Conservation (phyloP, 1,140 invertebrate genomes). For the Pseudomyrmex pallidus region DNA sequence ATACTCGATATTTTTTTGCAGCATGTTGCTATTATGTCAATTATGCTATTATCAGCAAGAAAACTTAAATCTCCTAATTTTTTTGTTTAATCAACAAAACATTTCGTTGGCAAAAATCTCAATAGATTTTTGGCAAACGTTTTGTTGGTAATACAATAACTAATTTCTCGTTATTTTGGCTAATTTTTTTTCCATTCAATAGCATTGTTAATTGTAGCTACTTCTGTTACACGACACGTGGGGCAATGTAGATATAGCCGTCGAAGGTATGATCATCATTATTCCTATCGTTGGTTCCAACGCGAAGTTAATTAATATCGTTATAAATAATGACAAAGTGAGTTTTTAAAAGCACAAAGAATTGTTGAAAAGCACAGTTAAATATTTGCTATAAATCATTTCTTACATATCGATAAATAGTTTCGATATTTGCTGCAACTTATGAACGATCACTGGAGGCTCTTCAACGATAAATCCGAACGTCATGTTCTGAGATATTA, state of each 20-base stretch:
- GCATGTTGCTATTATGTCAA: too few relatives aligned
- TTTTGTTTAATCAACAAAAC: too few relatives aligned
- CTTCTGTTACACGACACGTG: constrained; percentile 10
- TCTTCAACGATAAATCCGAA: constrained; percentile 11
- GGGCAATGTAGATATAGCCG: not conserved
- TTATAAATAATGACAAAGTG: constrained; percentile 27
- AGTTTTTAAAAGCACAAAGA: constrained; percentile 1
- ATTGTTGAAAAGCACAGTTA: too few relatives aligned
- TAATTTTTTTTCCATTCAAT: too few relatives aligned
- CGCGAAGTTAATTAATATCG: constrained; percentile 17
- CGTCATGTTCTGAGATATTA: constrained; percentile 22
- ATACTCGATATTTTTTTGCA: too few relatives aligned
- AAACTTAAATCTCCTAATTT: too few relatives aligned
- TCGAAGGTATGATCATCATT: not conserved
- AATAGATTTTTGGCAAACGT: too few relatives aligned
- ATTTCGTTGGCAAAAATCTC: too few relatives aligned
- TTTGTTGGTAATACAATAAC: not conserved
- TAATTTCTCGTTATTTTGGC: too few relatives aligned
- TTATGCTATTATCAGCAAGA: too few relatives aligned
- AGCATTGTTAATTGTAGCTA: not conserved
- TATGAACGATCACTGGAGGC: constrained; percentile 14
- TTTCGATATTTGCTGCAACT: constrained; percentile 4
- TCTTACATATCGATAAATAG: not conserved
- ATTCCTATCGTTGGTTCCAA: not conserved
- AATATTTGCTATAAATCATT: not conserved